Evolutionary conservation across 2,113 vertebrate genomes (phyloP), one percentile per base, ranked within the genome.

Genomic region (Trichomycterus rosablanca): DNA sequence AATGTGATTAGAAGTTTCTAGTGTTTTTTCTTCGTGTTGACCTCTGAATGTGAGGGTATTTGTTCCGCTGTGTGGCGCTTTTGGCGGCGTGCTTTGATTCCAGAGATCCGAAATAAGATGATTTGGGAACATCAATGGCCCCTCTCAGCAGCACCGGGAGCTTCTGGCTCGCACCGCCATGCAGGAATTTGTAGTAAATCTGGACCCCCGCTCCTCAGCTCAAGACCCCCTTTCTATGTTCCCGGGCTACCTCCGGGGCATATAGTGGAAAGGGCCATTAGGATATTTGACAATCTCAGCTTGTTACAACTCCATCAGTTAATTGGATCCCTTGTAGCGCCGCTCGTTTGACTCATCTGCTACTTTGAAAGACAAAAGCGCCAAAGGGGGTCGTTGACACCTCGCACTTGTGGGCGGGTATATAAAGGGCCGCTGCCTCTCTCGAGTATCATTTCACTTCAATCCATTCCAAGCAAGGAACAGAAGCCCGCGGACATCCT

Each of bases 261-360:
- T 71, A 76, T 77, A 78, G 82, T 83, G 85, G 80, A 83, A 85
- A 85, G 82, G 74, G 71, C 76, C 69, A 77, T 77, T 74, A 83
- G 81, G 80, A 82, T 86, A 80, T 84, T 86, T 88, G 84, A 87
- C 86, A 86, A 80, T 77, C 84, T 73, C 83, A 81, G 83, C 79
- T 84, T 88, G 85, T 83, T 72, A 83, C 78, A 76, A 81, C 81
- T 85, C 78, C 81, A 77, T 83, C 87, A 83, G 85, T 89, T 88
- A 88, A 89, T 88, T 86, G 84, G 83, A 87, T 82, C 76, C 80
- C 78, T 84, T 83, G 81, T 84, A 73, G 81, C 77, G 78, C 83
- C 82, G 79, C 83, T 84, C 80, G 72, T 66, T 80, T 77, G 83
- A 83, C 86, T 87, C 83, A 87, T 83, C 80, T 83, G 77, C 74